Percentiles rank a stretch among this genome's conserved stretches.
phyloP scores from a whole-genome alignment of 2,888 invertebrate genomes.

The Labia minor region DNA sequence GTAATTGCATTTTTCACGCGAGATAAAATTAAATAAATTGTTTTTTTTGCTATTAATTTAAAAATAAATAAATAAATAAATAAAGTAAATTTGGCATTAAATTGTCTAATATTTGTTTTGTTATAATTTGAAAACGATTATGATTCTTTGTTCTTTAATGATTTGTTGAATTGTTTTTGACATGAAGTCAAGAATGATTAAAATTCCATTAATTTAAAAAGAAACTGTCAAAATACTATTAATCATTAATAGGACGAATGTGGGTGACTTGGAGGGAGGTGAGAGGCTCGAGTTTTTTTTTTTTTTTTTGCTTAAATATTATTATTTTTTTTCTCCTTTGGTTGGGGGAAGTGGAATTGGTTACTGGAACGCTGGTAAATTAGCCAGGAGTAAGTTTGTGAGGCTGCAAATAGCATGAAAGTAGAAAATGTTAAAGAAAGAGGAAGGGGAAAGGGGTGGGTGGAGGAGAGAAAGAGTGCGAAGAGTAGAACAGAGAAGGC shows the following conservation, averaged over 20 bases:
- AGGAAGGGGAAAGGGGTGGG: neutral
- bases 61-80: neutral
- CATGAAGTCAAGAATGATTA: neutral
- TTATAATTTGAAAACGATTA: neutral
- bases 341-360: no score
- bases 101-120: neutral
- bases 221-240: neutral
- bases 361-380: no score
- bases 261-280: no score
- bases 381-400: neutral
- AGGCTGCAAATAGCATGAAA: constrained; percentile 1
- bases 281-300: no score
- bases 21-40: neutral
- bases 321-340: no score
- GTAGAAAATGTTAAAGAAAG: no score
- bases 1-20: no score
- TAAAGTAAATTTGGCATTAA: neutral
- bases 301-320: no score
- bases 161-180: constrained; percentile 13
- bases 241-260: neutral
- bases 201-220: constrained; percentile 13
- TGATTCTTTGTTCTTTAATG: neutral
- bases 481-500: neutral
- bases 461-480: no score
- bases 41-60: neutral